Base-by-base conservation (phyloP, 1,140 invertebrate species). In the Tetragnatha versicolor region DNA sequence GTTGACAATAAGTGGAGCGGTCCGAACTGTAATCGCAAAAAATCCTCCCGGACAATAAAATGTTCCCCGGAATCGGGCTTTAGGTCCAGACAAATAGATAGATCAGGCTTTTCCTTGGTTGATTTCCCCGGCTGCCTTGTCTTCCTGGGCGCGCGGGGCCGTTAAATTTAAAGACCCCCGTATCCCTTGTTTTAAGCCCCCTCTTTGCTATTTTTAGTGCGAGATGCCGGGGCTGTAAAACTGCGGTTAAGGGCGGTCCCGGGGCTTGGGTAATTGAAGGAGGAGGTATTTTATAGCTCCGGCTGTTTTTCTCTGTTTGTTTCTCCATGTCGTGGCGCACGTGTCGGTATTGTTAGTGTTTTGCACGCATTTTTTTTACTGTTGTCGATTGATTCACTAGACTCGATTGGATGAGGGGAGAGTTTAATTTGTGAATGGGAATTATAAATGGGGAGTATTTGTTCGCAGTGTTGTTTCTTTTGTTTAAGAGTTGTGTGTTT, bases 91-190 rank as follows among this genome's bases (percentile, higher is more conserved):
- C 61, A 65, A 65, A 65, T 65, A 65, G 61, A 65, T 65, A 65
- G 61, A 65, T 65, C 61, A 27, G 61, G 20, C 61, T 58, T 58
- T 58, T 20, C 55, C 61, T 14, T 12, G 6, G 5, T 17, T 53
- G 20, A 53, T 20, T 29, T 22, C 9, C 22, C 22, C 20, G 27
- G 51, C 42, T 17, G 12, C 25, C n/a, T 65, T 65, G 14, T n/a
- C 39, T 22, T 42, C 22, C 25, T 27, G 37, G n/a, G 37, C 22
- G 42, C 42, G 39, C 61, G 61, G n/a, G n/a, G n/a, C 25, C 61
- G 61, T 65, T 65, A 65, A 65, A 65, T 65, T 65, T 65, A 65
- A 65, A 65, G 61, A 65, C 61, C 39, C 39, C 35, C 61, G 37
- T 65, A 65, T 65, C 27, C 61, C 61, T 45, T 65, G 61, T 65